Evolutionary conservation across 2,797 vertebrate species (phyloP), one percentile per base, ranked within the genome.

Genomic region (Acestrorhynchus altus): DNA sequence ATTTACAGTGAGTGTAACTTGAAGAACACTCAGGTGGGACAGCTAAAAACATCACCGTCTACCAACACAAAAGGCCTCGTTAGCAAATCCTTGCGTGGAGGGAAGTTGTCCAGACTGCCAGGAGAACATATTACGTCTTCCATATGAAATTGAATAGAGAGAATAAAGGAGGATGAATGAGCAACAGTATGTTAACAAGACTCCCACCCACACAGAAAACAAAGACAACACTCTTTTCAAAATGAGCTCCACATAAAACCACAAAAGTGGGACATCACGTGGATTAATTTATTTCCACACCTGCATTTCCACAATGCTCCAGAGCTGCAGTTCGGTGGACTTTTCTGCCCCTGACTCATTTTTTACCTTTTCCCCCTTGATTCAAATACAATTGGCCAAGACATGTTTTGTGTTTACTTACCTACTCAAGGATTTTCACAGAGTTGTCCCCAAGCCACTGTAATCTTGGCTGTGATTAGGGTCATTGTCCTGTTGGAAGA

Each of bases 201-300:
- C 40, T 67, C 61, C 42, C 47, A 57, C 66, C 70, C 66, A 64
- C 57, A 35, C 52, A 64, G 60, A 75, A 15, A 78, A 68, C 60
- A 80, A 72, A 26, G 67, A 54, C 78, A 40, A 65, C 70, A 70
- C 35, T 74, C 1, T 16, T 57, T 79, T 77, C 75, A 77, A 78
- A 18, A 57, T 1, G 26, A 54, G 46, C 1, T 52, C 83, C 84
- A 83, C 77, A 63, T 44, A 56, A n/a, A n/a, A n/a, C n/a, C n/a
- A n/a, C n/a, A n/a, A n/a, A n/a, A n/a, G n/a, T 78, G 20, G 88
- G 86, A 90, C 60, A 83, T 88, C 85, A 85, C 84, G 74, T 64
- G 63, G 79, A 61, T 39, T 52, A 11, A 20, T 13, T 70, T 6
- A 1, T 39, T 22, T 71, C 47, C 75, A 69, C 26, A 61, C 56